phyloP scores from a whole-genome alignment of 2,113 vertebrate species.

The Barbus barbus region DNA sequence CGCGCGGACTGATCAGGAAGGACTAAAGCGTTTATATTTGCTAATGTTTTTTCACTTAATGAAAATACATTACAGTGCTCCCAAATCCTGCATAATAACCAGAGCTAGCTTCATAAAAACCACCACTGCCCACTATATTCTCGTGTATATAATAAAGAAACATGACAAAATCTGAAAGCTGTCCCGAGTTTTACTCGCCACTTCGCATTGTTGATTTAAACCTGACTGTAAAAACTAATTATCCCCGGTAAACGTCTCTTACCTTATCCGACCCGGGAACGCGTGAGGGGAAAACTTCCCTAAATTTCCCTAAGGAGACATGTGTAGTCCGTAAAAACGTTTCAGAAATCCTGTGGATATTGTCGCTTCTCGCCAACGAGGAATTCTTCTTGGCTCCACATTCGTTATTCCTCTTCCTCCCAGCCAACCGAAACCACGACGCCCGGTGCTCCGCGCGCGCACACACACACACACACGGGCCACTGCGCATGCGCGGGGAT shows the following conservation, averaged over 20 bases:
- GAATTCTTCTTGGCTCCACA: slow-evolving; percentile 38
- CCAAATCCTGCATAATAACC: neutral
- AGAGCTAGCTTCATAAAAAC: neutral
- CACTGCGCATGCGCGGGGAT: slow-evolving; percentile 66
- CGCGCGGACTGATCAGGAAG: slow-evolving; percentile 67
- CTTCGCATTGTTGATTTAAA: slow-evolving; percentile 65
- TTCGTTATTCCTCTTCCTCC: slow-evolving; percentile 42
- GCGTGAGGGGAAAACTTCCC: slow-evolving; percentile 45
- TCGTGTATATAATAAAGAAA: neutral
- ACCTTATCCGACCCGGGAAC: slow-evolving; percentile 41
- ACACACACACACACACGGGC: no score
- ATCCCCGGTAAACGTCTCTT: slow-evolving; percentile 50
- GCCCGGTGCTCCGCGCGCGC: slow-evolving; percentile 63
- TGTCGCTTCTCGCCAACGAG: slow-evolving; percentile 46
- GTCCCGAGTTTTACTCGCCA: slow-evolving; percentile 55
- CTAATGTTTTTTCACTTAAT: slow-evolving; percentile 29
- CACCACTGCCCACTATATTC: neutral
- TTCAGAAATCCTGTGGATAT: slow-evolving; percentile 56
- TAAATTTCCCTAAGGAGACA: slow-evolving; percentile 22
- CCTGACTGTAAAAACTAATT: slow-evolving; percentile 55
- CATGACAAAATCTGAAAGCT: slow-evolving; percentile 34
- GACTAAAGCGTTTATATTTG: slow-evolving; percentile 29
- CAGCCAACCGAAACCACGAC: slow-evolving; percentile 76
- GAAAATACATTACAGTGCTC: slow-evolving; percentile 8
- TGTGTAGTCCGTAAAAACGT: slow-evolving; percentile 57